Evolutionary conservation across 53 echinoderm and acorn worm species (phyloP).

Genomic region (Actinopyga echinites): DNA sequence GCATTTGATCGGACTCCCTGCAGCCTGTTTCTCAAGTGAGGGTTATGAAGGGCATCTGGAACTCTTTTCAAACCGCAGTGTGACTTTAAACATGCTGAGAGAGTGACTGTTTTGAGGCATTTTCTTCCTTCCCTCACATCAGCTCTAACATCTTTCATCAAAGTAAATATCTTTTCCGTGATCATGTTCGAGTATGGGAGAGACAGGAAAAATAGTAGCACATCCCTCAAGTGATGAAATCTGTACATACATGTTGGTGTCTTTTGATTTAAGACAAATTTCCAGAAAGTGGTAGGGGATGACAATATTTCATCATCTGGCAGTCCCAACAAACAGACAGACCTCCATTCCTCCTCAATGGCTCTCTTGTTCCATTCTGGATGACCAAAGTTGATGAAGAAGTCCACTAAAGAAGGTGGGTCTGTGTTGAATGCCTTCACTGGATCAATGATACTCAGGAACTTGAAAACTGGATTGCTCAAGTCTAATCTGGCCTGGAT

Average conservation of each 20-base stretch:
- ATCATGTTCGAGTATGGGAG: not conserved
- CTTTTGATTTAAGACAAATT: not conserved
- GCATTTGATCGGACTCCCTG: conserved; percentile 18
- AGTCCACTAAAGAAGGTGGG: conserved; percentile 11
- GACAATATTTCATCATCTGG: conserved; percentile 3
- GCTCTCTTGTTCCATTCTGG: conserved; percentile 15
- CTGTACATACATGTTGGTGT: conserved; percentile 15
- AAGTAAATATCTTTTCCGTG: conserved; percentile 4
- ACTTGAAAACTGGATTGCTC: not conserved
- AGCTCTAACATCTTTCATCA: conserved; percentile 32
- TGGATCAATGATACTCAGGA: conserved; percentile 16
- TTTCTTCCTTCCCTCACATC: conserved; percentile 14
- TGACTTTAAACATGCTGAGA: conserved; percentile 14
- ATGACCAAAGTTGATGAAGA: conserved; percentile 24
- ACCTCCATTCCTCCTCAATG: conserved; percentile 32
- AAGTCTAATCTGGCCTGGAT: conserved; percentile 24
- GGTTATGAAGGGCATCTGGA: conserved; percentile 13
- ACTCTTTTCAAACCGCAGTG: conserved; percentile 26
- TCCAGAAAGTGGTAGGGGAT: conserved; percentile 17
- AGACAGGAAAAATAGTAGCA: conserved; percentile 13
- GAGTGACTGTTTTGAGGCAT: conserved; percentile 24
- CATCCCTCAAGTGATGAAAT: not conserved
- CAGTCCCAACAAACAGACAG: conserved; percentile 9
- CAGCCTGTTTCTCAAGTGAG: conserved; percentile 19
- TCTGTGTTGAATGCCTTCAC: conserved; percentile 13